phyloP scores from a whole-genome alignment of 2,888 invertebrate species.

The Craniophora ligustri region DNA sequence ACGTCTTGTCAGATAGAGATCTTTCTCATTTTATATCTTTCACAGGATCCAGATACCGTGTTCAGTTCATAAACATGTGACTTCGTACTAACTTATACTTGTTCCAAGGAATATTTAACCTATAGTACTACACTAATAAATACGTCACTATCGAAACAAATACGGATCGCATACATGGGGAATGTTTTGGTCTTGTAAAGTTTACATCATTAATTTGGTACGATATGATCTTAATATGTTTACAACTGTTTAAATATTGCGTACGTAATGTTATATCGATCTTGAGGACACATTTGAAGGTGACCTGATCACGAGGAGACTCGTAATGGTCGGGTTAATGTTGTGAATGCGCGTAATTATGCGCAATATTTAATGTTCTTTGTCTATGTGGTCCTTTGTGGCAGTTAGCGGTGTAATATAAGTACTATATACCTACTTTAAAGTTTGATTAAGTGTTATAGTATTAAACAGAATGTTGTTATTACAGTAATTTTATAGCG shows the following conservation, averaged over 20 bases:
- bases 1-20: too few species aligned
- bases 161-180: too few species aligned
- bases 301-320: constrained; percentile 24
- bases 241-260: constrained; percentile 4
- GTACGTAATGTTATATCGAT: constrained; percentile 21
- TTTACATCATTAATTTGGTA: not conserved
- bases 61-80: too few species aligned
- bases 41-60: too few species aligned
- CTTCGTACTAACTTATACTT: too few species aligned
- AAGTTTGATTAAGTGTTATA: constrained; percentile 48
- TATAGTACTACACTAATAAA: too few species aligned
- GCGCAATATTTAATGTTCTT: constrained; percentile 42
- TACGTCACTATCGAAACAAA: too few species aligned
- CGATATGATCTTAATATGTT: too few species aligned
- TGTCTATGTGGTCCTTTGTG: constrained; percentile 34
- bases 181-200: not conserved
- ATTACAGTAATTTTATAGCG: constrained; percentile 29
- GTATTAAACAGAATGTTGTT: constrained; percentile 43
- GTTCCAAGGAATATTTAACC: too few species aligned
- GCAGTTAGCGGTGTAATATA: constrained; percentile 47
- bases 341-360: constrained; percentile 33
- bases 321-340: constrained; percentile 29
- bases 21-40: too few species aligned
- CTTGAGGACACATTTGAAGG: constrained; percentile 35
- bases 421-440: constrained; percentile 45